phyloP scores from a whole-genome alignment of 1,140 invertebrate species.

The Semibalanus balanoides region DNA sequence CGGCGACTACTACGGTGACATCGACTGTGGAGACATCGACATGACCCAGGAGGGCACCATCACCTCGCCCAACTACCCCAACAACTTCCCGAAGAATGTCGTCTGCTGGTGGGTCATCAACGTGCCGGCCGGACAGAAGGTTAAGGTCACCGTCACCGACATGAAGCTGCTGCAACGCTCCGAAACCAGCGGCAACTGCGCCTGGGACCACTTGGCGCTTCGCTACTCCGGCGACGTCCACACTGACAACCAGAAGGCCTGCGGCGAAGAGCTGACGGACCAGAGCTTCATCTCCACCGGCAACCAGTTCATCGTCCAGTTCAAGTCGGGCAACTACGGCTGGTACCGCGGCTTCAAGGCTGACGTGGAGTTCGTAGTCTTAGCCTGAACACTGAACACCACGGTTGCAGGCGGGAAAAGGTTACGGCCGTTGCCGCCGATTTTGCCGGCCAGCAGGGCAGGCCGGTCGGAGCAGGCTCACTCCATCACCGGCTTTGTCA shows the following conservation, averaged over 20 bases:
- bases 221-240: background rate
- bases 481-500: too few species aligned
- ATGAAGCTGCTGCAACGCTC: background rate
- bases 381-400: too few species aligned
- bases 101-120: background rate
- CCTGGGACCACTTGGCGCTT: background rate
- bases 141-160: background rate
- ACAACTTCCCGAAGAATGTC: slow-evolving; percentile 3
- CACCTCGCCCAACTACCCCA: slow-evolving; percentile 13
- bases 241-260: background rate
- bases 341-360: background rate
- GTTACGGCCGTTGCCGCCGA: too few species aligned
- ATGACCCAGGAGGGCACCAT: slow-evolving; percentile 8
- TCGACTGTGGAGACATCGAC: slow-evolving; percentile 8
- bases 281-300: background rate
- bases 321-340: background rate
- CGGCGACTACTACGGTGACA: slow-evolving; percentile 7
- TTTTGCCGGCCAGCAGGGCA: too few species aligned
- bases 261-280: background rate
- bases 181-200: background rate
- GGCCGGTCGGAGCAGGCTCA: too few species aligned
- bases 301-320: background rate
- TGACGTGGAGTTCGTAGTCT: background rate
- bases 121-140: background rate
- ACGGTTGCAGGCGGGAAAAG: too few species aligned